Evolutionary conservation across 2,888 invertebrate species (phyloP).

Genomic region (Mamestra brassicae): DNA sequence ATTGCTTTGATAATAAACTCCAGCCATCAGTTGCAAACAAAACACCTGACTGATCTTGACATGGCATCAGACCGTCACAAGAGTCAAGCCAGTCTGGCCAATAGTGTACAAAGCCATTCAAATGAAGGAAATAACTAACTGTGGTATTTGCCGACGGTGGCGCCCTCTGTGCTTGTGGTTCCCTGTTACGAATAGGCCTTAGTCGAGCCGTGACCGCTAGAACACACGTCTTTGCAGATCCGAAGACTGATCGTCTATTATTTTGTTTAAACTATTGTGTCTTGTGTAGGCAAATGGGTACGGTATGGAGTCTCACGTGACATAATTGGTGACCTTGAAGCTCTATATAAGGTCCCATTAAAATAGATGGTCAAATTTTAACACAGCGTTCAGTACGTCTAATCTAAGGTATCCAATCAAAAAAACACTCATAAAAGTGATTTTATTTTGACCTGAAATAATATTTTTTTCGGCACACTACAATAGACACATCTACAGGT

Average conservation of each 20-base stretch:
- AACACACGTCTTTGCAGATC: slow-evolving; percentile 19
- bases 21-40: neutral
- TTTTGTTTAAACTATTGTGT: slow-evolving; percentile 5
- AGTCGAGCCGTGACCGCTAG: slow-evolving; percentile 18
- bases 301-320: neutral
- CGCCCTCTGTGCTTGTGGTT: slow-evolving; percentile 46
- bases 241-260: slow-evolving; percentile 25
- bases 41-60: slow-evolving; percentile 8
- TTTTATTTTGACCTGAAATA: no score
- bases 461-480: no score
- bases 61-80: neutral
- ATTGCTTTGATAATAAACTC: neutral
- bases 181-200: slow-evolving; percentile 46
- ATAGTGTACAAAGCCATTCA: slow-evolving; percentile 43
- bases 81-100: slow-evolving; percentile 8
- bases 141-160: slow-evolving; percentile 48
- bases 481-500: no score
- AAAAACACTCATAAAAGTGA: no score
- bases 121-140: slow-evolving; percentile 58
- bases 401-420: no score
- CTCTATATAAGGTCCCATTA: no score
- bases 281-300: slow-evolving; percentile 3
- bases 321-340: neutral
- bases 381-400: no score
- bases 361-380: no score